phyloP scores from a whole-genome alignment of 2,113 vertebrate species.

The Xenopus borealis region DNA sequence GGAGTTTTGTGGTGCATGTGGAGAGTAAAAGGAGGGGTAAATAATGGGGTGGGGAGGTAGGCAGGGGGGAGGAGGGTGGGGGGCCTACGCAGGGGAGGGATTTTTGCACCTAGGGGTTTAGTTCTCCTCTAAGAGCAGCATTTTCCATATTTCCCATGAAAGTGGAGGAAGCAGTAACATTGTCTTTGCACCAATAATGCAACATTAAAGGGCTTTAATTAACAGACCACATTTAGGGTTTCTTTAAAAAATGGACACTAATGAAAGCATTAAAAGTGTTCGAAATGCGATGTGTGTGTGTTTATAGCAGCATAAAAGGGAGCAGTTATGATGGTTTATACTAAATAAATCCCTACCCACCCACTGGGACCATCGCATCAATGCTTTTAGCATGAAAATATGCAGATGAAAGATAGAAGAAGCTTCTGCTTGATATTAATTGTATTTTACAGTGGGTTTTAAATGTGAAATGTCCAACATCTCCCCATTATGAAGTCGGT shows the following conservation, averaged over 20 bases:
- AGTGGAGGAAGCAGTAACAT: not conserved
- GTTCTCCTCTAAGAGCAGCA: constrained; percentile 6
- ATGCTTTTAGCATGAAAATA: not conserved
- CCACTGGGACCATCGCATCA: not conserved
- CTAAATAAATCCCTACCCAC: too few species aligned
- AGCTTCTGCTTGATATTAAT: too few species aligned
- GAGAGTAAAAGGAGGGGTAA: too few species aligned
- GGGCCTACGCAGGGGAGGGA: too few species aligned
- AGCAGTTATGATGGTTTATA: not conserved
- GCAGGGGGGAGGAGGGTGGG: too few species aligned
- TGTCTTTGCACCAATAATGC: constrained; percentile 17
- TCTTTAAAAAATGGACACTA: not conserved
- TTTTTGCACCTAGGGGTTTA: too few species aligned
- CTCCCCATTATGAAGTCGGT: too few species aligned
- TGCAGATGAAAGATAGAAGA: too few species aligned
- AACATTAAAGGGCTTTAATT: constrained; percentile 3
- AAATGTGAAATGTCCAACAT: too few species aligned
- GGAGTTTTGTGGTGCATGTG: too few species aligned
- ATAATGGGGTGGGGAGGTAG: too few species aligned
- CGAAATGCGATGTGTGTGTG: constrained; percentile 11
- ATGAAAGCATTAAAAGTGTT: constrained; percentile 4
- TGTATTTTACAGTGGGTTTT: too few species aligned
- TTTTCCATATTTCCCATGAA: constrained; percentile 8
- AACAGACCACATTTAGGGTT: not conserved
- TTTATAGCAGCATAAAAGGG: constrained; percentile 14